These are phyloP conservation scores for Austrolebias charrua DNA, from an alignment of 2,797 vertebrate genomes.

Conservation along the genomic window DNA sequence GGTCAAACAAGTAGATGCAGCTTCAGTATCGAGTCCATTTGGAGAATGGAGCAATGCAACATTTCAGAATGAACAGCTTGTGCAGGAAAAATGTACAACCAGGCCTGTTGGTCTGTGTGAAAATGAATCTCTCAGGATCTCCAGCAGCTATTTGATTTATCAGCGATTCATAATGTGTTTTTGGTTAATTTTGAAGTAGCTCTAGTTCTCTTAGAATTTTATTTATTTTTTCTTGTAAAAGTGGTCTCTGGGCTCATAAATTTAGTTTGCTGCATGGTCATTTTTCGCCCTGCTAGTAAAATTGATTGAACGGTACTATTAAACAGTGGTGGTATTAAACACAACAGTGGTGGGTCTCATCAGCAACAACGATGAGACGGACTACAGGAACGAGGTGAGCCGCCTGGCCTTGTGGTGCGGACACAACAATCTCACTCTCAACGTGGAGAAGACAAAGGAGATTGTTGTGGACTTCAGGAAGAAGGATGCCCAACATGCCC, in stretches of 20 bases:
- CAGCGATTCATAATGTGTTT: not conserved
- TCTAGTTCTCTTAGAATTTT: not conserved
- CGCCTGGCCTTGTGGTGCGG: too few species aligned
- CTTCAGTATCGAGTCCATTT: constrained; percentile 41
- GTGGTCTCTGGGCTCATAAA: not conserved
- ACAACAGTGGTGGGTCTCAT: too few species aligned
- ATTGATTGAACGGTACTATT: not conserved
- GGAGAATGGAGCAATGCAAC: constrained; percentile 7
- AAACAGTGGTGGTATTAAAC: too few species aligned
- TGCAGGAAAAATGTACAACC: constrained; percentile 39
- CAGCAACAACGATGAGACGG: too few species aligned
- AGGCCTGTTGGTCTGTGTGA: constrained; percentile 28
- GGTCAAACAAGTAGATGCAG: constrained; percentile 28
- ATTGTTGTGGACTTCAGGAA: too few species aligned
- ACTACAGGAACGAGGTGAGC: too few species aligned
- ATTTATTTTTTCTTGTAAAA: too few species aligned
- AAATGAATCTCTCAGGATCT: constrained; percentile 37
- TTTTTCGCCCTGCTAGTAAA: too few species aligned
- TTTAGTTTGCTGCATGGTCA: not conserved
- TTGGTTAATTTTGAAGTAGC: constrained; percentile 11
- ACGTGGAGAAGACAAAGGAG: too few species aligned
- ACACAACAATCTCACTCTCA: too few species aligned
- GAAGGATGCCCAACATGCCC: too few species aligned
- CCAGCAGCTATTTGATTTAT: constrained; percentile 35
- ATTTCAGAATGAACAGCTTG: constrained; percentile 27